Base-by-base conservation (phyloP, 2,113 vertebrate genomes). In the Prunella fulvescens region DNA sequence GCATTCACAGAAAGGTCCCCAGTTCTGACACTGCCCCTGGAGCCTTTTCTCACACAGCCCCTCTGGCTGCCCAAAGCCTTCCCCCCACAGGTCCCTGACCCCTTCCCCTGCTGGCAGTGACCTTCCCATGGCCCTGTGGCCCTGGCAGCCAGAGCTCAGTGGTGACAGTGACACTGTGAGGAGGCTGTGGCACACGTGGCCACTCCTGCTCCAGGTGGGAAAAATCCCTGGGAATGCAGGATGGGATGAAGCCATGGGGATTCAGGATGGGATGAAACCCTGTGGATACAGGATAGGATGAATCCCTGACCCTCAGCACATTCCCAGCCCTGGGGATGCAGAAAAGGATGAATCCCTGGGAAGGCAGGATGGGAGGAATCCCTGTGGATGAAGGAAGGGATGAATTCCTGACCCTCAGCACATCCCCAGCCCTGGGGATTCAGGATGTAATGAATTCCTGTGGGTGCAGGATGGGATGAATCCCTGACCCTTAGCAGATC, bases 211-310 rank as follows among this genome's bases (percentile, higher is more conserved):
- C 40, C 4, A 14, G 54, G 35, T 0, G 6, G 13, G 62, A 13
- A 12, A 7, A 1, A 1, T 18, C 31, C 31, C 42, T 8, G 62
- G 0, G 31, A 3, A 2, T 33, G 19, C 53, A 54, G 53, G 19
- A 17, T 0, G 5, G 9, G 40, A 10, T 24, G 14, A 1, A 3
- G 14, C 12, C 33, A 33, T 9, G 62, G 0, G 8, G 8, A 7
- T 56, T 3, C 53, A 56, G 29, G 31, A 26, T 9, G 25, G 14
- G 25, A 9, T 50, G 25, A 15, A 65, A 3, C 29, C 62, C 29
- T 44, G 29, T 0, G 54, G 12, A 1, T 22, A 1, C 54, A 56
- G 54, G 31, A 56, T 3, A 8, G 53, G 26, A 29, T 65, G 31
- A 16, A 44, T 3, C 22, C 64, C 23, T 39, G 35, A 42, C 42